phyloP scores from a whole-genome alignment of 2,888 invertebrate genomes.

The Xestia sexstrigata region DNA sequence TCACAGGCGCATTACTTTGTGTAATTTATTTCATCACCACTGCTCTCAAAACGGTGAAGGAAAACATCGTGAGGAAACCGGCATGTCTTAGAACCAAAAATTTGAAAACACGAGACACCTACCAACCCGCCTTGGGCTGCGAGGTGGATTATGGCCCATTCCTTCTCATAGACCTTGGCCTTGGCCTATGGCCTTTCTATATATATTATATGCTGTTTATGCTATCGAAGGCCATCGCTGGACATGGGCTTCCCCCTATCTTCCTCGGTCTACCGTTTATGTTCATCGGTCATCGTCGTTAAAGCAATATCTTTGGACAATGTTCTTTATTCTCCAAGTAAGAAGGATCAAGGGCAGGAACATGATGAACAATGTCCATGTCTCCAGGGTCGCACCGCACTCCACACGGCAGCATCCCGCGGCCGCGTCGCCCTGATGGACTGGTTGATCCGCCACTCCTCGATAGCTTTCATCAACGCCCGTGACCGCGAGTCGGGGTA shows the following conservation, averaged over 20 bases:
- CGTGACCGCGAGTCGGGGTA: slow-evolving; percentile 94
- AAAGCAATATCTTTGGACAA: background rate
- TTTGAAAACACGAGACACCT: background rate
- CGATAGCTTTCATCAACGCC: slow-evolving; percentile 91
- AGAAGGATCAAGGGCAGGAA: background rate
- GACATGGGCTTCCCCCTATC: too few relatives aligned
- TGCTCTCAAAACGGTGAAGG: background rate
- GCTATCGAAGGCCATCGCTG: background rate
- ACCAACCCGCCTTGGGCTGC: background rate
- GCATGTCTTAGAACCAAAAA: background rate
- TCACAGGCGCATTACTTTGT: background rate
- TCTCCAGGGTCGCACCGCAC: slow-evolving; percentile 93
- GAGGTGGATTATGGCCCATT: background rate
- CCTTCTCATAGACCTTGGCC: too few relatives aligned
- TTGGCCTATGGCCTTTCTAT: too few relatives aligned
- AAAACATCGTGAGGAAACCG: background rate
- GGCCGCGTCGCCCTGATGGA: slow-evolving; percentile 92
- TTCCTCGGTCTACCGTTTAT: too few relatives aligned
- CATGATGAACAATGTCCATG: background rate
- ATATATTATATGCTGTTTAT: too few relatives aligned
- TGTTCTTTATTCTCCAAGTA: background rate
- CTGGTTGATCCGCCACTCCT: slow-evolving; percentile 93
- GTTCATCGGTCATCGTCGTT: too few relatives aligned
- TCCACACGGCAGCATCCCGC: slow-evolving; percentile 95
- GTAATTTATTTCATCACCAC: background rate